Percentiles rank a stretch among this genome's conserved stretches.
phyloP scores from a whole-genome alignment of 23 tunicate genomes.

The Ciona savignyi region DNA sequence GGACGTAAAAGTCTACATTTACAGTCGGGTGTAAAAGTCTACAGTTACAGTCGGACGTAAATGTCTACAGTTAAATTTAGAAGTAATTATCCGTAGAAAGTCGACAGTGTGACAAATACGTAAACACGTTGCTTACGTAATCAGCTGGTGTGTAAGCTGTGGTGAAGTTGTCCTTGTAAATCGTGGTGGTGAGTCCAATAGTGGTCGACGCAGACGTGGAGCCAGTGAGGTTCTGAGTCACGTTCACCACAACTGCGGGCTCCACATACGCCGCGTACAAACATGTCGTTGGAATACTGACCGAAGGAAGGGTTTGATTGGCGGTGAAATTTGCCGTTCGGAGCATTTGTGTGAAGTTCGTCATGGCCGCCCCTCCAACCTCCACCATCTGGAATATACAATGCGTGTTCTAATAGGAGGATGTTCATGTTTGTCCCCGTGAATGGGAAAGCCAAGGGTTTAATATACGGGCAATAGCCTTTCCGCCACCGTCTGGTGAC shows the following conservation, averaged over 20 bases:
- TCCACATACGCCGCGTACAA: not conserved
- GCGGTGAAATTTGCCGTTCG: not conserved
- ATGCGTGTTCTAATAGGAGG: too few relatives aligned
- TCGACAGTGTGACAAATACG: too few relatives aligned
- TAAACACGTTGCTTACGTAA: not conserved
- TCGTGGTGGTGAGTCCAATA: not conserved
- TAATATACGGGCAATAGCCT: too few relatives aligned
- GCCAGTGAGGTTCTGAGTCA: not conserved
- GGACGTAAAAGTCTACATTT: too few relatives aligned
- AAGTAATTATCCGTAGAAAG: too few relatives aligned
- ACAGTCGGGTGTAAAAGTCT: too few relatives aligned
- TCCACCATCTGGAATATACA: too few relatives aligned
- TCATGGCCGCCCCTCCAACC: not conserved
- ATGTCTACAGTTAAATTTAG: too few relatives aligned
- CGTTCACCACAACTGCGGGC: not conserved
- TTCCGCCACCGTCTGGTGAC: too few relatives aligned
- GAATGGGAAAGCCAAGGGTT: too few relatives aligned
- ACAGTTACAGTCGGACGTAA: too few relatives aligned
- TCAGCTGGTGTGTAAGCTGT: not conserved
- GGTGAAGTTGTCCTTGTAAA: not conserved
- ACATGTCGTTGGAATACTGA: not conserved
- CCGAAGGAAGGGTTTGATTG: not conserved
- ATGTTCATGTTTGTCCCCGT: too few relatives aligned
- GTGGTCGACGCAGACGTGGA: not conserved
- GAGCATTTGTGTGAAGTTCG: not conserved